Base-by-base conservation (phyloP, 1,140 invertebrate species). In the Drosophila bifasciata region DNA sequence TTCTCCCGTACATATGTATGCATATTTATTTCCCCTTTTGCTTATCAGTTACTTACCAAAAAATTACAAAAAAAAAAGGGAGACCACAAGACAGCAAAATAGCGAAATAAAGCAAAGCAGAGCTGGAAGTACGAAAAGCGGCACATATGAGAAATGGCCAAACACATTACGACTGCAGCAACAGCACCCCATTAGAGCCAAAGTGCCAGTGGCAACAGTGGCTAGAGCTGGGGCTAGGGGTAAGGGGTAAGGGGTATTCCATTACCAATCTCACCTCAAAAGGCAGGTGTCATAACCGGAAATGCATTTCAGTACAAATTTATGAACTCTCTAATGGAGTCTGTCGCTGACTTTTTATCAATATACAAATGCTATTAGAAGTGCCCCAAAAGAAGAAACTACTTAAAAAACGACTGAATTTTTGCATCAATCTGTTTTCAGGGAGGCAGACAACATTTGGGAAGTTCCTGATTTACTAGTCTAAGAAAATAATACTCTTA, bases 11-110 rank as follows among this genome's bases (percentile, higher is more conserved):
- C 62, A 63, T 85, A 81, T 88, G 83, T 85, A 81, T 88, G 83
- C 83, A 86, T 83, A 88, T 88, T 83, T 88, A 88, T 89, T 86
- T 88, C 83, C 75, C 79, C 62, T 73, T 73, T 61, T 59, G 83
- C 83, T 88, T 88, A 88, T 88, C 84, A 79, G 83, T 73, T 60
- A 70, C 60, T 86, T 64, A 72, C 81, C 67, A 51, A 80, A 77
- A 77, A 77, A 57, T 15, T 17, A 3, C 8, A 9, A 46, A 40
- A 19, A 59, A 39, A 51, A 45, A 28, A 61, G 39, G 50, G 59
- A 56, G 19, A 63, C 80, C 80, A 76, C 56, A 74, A 80, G 74
- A 74, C 77, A 75, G 67, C 28, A 9, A 28, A 9, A 9, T 8
- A 36, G 9, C 32, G 68, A 85, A 86, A 76, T 76, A 77, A 86